phyloP scores from a whole-genome alignment of 2,888 invertebrate species.

The Ennomos fuscantarius region DNA sequence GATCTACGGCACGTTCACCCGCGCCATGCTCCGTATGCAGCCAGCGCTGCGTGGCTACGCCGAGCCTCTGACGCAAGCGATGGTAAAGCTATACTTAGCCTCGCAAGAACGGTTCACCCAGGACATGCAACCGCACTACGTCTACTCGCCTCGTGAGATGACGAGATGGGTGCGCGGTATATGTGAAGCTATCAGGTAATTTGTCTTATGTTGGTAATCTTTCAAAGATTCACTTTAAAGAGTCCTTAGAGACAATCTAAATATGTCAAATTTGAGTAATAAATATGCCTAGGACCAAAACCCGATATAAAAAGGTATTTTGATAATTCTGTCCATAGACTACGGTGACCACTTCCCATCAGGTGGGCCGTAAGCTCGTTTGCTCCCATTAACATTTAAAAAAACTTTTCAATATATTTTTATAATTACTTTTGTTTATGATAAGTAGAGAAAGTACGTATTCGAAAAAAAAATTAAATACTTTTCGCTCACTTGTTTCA shows the following conservation, averaged over 20 bases:
- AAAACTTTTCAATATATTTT: not conserved
- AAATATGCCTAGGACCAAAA: too few species aligned
- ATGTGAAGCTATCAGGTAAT: constrained; percentile 95
- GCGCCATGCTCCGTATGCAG: constrained; percentile 98
- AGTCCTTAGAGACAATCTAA: too few species aligned
- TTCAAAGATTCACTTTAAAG: too few species aligned
- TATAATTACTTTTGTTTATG: not conserved
- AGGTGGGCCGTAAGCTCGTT: too few species aligned
- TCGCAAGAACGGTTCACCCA: constrained; percentile 99
- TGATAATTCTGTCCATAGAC: too few species aligned
- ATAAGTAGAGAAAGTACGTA: too few species aligned
- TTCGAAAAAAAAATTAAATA: too few species aligned
- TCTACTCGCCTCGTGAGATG: constrained; percentile 99
- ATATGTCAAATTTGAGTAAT: too few species aligned
- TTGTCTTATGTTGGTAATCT: not conserved
- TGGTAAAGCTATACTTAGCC: constrained; percentile 99
- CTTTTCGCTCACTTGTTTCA: too few species aligned
- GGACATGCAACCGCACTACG: constrained; percentile 99
- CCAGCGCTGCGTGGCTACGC: constrained; percentile 96
- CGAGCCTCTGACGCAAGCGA: constrained; percentile 98
- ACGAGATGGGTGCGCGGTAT: constrained; percentile 99
- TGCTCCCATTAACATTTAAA: too few species aligned
- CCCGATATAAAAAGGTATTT: too few species aligned
- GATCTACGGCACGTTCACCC: constrained; percentile 99
- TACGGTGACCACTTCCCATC: too few species aligned